These are phyloP conservation scores for Aphyosemion australe DNA, from an alignment of 2,113 vertebrate species.

Conservation along the genomic window DNA sequence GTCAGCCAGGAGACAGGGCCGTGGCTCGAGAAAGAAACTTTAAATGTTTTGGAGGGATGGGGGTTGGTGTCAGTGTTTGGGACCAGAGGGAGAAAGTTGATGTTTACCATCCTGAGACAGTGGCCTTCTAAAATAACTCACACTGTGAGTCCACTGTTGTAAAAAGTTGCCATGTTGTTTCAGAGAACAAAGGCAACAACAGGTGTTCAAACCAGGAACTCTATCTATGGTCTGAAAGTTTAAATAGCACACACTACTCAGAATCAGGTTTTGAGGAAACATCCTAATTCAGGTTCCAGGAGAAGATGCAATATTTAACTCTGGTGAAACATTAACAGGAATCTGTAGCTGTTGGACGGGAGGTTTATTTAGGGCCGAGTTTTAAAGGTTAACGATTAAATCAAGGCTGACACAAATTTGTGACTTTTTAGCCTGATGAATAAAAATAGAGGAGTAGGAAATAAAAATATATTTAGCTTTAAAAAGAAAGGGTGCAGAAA, in stretches of 20 bases:
- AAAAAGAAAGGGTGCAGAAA: not conserved
- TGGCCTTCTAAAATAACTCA: not conserved
- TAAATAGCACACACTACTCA: not conserved
- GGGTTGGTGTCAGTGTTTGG: constrained; percentile 12
- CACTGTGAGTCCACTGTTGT: not conserved
- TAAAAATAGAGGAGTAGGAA: not conserved
- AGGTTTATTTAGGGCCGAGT: constrained; percentile 3
- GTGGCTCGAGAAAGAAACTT: too few species aligned
- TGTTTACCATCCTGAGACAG: constrained; percentile 41
- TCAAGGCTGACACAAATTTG: constrained; percentile 1
- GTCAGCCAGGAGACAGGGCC: constrained; percentile 32
- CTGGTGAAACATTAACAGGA: constrained; percentile 36
- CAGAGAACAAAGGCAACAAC: not conserved
- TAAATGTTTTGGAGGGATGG: too few species aligned
- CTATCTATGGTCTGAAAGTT: not conserved
- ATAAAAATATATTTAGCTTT: constrained; percentile 1
- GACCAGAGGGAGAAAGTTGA: not conserved
- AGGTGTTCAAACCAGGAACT: not conserved
- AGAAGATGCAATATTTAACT: constrained; percentile 44
- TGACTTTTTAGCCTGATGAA: not conserved
- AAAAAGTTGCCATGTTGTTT: not conserved
- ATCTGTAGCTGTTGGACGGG: constrained; percentile 3
- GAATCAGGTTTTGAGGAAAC: not conserved
- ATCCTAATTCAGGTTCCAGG: not conserved
- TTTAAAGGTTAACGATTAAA: constrained; percentile 20